Base-by-base conservation (phyloP, 2,888 invertebrate species). In the Cylindroiulus punctatus region DNA sequence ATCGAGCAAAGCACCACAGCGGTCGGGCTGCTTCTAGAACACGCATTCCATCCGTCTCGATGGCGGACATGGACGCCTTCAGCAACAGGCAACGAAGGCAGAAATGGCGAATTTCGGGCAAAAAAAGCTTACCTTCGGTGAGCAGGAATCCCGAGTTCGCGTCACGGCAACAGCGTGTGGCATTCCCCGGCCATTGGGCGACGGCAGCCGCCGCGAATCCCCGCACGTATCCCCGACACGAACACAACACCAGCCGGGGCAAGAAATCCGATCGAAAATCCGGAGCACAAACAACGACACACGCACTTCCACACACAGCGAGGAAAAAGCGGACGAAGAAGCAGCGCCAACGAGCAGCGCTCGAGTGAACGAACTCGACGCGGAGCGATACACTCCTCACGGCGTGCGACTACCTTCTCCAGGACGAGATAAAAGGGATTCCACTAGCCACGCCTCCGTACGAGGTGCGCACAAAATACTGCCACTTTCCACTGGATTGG, bases 141-240 rank as follows among this genome's bases (percentile, higher is more conserved):
- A 22, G 52, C n/a, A 17, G n/a, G 52, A 65, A 8, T 26, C 8
- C n/a, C 22, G 65, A 65, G 65, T 7, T 36, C 65, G 7, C 65
- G 19, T 65, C n/a, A 65, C 65, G 65, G 8, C n/a, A 65, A 65
- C 65, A 65, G 22, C 65, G 22, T 65, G 22, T 65, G 65, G 65
- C 65, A 65, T 65, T 65, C 65, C 65, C 65, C 65, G 22, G 65
- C 65, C 65, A 65, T 65, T 65, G 22, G 22, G 22, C 65, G 65
- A 8, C 4, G 65, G 65, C 65, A 26, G 22, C 65, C 65, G 65
- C 65, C 65, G 65, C n/a, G n/a, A n/a, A n/a, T 65, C 22, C 22
- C 22, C 65, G 26, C 36, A 19, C 22, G 65, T 65, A 65, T 57
- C 52, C 1, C 19, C 17, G 17, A 19, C 65, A 65, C 65, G 0